These are phyloP conservation scores for Paratilapia polleni DNA, from an alignment of 2,113 vertebrate genomes.

Conservation along the genomic window DNA sequence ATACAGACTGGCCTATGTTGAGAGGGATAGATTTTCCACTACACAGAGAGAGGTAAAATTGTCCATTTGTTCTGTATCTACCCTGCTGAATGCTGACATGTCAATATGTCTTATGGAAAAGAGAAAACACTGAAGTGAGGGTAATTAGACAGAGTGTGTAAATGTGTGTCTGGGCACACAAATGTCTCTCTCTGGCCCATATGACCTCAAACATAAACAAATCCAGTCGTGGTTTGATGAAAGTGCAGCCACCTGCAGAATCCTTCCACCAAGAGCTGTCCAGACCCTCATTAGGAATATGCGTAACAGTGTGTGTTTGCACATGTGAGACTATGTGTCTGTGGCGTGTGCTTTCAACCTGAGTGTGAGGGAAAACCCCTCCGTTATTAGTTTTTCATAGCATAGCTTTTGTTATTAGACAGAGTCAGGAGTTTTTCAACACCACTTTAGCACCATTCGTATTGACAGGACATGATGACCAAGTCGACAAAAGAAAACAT, in stretches of 20 bases:
- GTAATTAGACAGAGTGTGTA: slow-evolving; percentile 76
- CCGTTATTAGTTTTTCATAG: slow-evolving; percentile 73
- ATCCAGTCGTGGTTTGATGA: slow-evolving; percentile 74
- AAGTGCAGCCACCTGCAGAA: slow-evolving; percentile 80
- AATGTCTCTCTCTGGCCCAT: slow-evolving; percentile 64
- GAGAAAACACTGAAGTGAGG: slow-evolving; percentile 70
- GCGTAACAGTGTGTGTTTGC: slow-evolving; percentile 50
- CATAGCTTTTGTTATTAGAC: slow-evolving; percentile 71
- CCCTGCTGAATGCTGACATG: slow-evolving; percentile 77
- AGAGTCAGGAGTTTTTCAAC: slow-evolving; percentile 71
- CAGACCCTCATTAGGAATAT: slow-evolving; percentile 70
- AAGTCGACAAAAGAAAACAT: slow-evolving; percentile 77
- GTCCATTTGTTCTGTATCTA: slow-evolving; percentile 77
- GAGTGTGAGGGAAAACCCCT: slow-evolving; percentile 55
- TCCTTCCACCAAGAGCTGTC: slow-evolving; percentile 71
- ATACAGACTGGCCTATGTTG: slow-evolving; percentile 68
- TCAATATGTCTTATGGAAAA: slow-evolving; percentile 79
- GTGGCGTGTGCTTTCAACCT: slow-evolving; percentile 54
- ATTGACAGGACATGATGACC: slow-evolving; percentile 74
- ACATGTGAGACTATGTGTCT: slow-evolving; percentile 37
- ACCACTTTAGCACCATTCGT: slow-evolving; percentile 62
- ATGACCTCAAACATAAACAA: slow-evolving; percentile 80
- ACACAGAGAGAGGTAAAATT: slow-evolving; percentile 70
- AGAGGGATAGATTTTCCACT: slow-evolving; percentile 70
- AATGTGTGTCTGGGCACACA: slow-evolving; percentile 70